Conservation (phyloP, 1,140 invertebrate species). For the Zaprionus inermis region DNA sequence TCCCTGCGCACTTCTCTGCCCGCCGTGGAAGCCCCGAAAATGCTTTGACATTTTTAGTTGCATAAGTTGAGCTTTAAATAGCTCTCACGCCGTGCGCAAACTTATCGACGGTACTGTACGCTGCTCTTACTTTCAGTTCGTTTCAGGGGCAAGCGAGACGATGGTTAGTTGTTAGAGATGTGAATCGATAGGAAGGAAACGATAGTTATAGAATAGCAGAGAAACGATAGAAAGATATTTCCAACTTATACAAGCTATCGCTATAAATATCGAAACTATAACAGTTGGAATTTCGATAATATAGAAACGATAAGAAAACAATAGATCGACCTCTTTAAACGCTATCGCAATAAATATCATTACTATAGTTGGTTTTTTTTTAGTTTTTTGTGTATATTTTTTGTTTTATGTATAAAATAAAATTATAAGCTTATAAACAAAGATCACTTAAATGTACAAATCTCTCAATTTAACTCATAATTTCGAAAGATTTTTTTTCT, state of each 20-base stretch:
- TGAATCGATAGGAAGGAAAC: not conserved
- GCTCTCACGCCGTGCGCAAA: not conserved
- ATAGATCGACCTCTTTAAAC: not conserved
- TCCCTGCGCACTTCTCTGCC: constrained; percentile 25
- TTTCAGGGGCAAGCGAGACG: not conserved
- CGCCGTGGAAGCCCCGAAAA: constrained; percentile 33
- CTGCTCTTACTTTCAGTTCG: constrained; percentile 31
- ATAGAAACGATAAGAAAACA: not conserved
- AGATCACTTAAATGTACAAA: constrained; percentile 84
- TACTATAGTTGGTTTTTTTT: constrained; percentile 20
- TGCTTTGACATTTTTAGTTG: constrained; percentile 50
- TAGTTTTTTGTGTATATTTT: constrained; percentile 68
- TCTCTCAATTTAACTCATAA: constrained; percentile 78
- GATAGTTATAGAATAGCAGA: constrained; percentile 1
- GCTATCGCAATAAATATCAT: not conserved
- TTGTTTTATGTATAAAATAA: constrained; percentile 83
- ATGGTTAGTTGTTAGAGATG: constrained; percentile 7
- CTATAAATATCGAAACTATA: no score
- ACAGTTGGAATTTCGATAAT: not conserved
- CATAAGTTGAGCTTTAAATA: constrained; percentile 48
- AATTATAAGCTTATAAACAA: constrained; percentile 84
- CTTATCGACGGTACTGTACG: constrained; percentile 13
- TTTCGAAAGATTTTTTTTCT: constrained; percentile 61
- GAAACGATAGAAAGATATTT: not conserved
- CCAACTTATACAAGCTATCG: not conserved